Conservation (phyloP, 2,888 invertebrate species). For the Noctua pronuba region DNA sequence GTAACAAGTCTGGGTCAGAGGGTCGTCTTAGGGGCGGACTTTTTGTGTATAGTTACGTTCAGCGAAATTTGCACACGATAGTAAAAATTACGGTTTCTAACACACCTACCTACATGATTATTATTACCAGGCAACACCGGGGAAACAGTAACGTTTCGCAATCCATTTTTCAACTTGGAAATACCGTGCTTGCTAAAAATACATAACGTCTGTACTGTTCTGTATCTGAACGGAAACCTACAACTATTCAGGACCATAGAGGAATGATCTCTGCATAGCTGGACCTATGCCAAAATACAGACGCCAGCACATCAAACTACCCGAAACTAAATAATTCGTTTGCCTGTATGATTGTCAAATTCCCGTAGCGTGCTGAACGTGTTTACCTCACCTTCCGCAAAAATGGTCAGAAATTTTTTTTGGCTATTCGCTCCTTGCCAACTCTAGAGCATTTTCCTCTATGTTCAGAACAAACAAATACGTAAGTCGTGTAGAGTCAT, state of each 20-base stretch:
- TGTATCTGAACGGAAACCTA: background rate
- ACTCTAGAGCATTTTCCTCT: background rate
- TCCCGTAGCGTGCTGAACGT: too few relatives aligned
- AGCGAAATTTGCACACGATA: constrained; percentile 12
- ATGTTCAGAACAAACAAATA: background rate
- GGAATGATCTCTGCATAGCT: background rate
- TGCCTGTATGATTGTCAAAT: too few relatives aligned
- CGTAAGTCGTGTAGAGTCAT: background rate
- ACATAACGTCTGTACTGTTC: too few relatives aligned
- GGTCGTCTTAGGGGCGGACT: background rate
- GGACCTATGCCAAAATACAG: background rate
- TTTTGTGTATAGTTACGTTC: too few relatives aligned
- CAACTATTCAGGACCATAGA: background rate
- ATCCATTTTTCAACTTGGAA: background rate
- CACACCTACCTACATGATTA: background rate
- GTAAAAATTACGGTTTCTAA: background rate
- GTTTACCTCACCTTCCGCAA: too few relatives aligned
- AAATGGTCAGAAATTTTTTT: too few relatives aligned
- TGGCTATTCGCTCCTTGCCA: background rate
- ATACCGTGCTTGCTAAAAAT: background rate
- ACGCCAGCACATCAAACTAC: too few relatives aligned
- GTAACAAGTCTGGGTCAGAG: background rate
- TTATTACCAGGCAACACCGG: background rate
- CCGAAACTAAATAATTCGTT: too few relatives aligned
- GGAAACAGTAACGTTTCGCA: background rate